phyloP scores from a whole-genome alignment of 2,888 invertebrate genomes.

The Koerneria pararmatus region DNA sequence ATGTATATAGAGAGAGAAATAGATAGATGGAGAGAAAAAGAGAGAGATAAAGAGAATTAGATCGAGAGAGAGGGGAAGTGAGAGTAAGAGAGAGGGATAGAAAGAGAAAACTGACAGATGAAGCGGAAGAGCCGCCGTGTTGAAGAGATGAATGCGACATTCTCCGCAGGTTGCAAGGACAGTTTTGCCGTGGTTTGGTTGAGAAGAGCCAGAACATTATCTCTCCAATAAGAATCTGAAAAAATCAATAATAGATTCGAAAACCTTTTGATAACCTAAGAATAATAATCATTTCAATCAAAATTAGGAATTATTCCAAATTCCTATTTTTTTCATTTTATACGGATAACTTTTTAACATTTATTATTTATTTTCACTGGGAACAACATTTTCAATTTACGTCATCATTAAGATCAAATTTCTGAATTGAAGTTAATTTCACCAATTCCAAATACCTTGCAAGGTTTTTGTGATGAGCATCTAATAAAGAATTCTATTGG shows the following conservation, averaged over 20 bases:
- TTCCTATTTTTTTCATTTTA: neutral
- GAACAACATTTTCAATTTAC: no score
- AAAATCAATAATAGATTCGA: neutral
- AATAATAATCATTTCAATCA: neutral
- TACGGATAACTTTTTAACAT: no score
- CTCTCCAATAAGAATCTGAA: constrained; percentile 63
- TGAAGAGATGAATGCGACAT: constrained; percentile 61
- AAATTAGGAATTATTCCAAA: neutral
- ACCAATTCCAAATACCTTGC: no score
- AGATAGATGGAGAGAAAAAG: no score
- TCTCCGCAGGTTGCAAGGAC: constrained; percentile 60
- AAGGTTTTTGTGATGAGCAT: no score
- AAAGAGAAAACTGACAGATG: constrained; percentile 61
- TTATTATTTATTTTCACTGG: no score
- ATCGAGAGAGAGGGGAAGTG: neutral
- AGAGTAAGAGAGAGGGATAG: no score
- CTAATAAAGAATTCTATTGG: no score
- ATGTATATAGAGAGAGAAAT: neutral
- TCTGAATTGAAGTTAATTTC: no score
- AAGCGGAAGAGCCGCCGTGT: constrained; percentile 61
- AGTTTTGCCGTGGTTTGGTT: constrained; percentile 61
- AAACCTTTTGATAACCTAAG: no score
- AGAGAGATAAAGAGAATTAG: neutral
- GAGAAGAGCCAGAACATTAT: constrained; percentile 63
- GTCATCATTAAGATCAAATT: no score